Evolutionary conservation across 1,140 invertebrate species (phyloP), one percentile per base, ranked within the genome.

Genomic region (Sycophila sp.): DNA sequence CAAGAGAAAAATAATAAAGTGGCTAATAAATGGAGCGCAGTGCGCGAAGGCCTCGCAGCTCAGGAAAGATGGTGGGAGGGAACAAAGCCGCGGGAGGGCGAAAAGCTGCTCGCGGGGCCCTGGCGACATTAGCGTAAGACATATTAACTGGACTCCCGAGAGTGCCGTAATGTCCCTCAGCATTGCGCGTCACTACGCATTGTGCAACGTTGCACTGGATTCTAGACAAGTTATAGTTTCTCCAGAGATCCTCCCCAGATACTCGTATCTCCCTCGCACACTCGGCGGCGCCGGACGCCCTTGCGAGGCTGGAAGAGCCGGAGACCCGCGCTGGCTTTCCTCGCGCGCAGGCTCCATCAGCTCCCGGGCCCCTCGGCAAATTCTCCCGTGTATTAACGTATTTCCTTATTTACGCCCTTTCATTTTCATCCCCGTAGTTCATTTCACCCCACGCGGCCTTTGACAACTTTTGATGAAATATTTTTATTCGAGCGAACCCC

Each of bases 141-240:
- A 71, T 74, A 78, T 77, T 77, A 75, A 77, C 67, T 69, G 68
- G 68, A 69, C 62, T 79, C 77, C 76, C 77, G 65, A 69, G 75
- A 75, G 79, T 73, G 64, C 71, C 62, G 69, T 80, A 76, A 74
- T 71, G 74, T 76, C 66, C 74, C 71, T 59, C 73, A 49, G 60
- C 68, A 70, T 73, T 69, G 69, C 62, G 73, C 75, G 69, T 74
- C 62, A 22, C 11, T 59, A 66, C 51, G 42, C 66, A 62, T 73
- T 74, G 60, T 58, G 59, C 71, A 72, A 69, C 65, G 30, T 49
- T 72, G 68, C 68, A 45, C 59, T 36, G 59, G 38, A 32, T n/a
- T 45, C 59, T 26, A 19, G 59, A 36, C 49, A 56, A 65, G 51
- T 71, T 65, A 71, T 63, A 64, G 59, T 53, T 63, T 34, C 60